Percentiles rank a stretch among this genome's conserved stretches.
These are phyloP conservation scores for Sandelia bainsii DNA, from an alignment of 2,797 vertebrate genomes.

Conservation along the genomic window DNA sequence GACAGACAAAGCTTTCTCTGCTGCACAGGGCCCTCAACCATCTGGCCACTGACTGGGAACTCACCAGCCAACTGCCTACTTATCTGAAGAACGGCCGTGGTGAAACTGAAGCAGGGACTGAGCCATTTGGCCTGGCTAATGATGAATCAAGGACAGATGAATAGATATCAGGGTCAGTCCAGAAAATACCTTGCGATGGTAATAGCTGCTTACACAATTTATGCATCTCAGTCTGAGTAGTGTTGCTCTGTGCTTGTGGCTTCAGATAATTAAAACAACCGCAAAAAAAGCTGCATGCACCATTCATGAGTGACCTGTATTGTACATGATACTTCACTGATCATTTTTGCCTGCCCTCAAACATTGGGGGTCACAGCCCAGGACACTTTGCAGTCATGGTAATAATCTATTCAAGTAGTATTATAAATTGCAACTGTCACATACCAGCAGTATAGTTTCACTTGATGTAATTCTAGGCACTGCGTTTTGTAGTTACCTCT, in stretches of 20 bases:
- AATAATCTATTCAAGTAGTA: constrained; percentile 9
- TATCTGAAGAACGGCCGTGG: constrained; percentile 56
- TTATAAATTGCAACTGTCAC: constrained; percentile 12
- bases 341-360: constrained; percentile 29
- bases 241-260: constrained; percentile 24
- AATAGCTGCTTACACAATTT: constrained; percentile 48
- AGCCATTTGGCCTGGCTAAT: constrained; percentile 65
- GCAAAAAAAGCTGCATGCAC: constrained; percentile 21
- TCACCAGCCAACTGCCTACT: constrained; percentile 62
- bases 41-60: constrained; percentile 68
- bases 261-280: constrained; percentile 35
- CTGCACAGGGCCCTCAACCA: constrained; percentile 53
- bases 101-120: constrained; percentile 57
- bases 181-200: constrained; percentile 55
- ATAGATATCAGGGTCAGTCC: constrained; percentile 65
- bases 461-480: constrained; percentile 12
- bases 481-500: constrained; percentile 85
- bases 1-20: constrained; percentile 64
- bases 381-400: constrained; percentile 3
- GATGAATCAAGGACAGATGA: constrained; percentile 71
- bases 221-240: constrained; percentile 37
- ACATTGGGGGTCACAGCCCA: constrained; percentile 31
- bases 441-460: constrained; percentile 1
- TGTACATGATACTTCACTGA: constrained; percentile 33
- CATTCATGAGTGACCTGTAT: constrained; percentile 36